Percentiles rank a stretch among this genome's conserved stretches.
These are phyloP conservation scores for Hydrozoanthus tunicans DNA, from an alignment of 64 coral and sea anemone species.

Conservation along the genomic window DNA sequence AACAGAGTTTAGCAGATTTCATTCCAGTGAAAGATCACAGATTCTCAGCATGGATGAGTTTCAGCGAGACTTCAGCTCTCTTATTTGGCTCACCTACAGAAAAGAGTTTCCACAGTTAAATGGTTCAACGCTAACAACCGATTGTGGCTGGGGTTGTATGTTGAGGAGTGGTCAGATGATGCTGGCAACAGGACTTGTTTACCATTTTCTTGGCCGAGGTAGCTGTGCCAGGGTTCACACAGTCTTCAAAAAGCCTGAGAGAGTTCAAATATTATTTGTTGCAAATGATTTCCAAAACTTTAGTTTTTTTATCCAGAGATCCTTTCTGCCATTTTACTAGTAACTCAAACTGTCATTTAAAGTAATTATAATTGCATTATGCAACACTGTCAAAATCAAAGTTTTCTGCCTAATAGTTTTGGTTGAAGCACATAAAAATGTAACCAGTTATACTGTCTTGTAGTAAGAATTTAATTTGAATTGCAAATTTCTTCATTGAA, in stretches of 20 bases:
- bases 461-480: too few relatives aligned
- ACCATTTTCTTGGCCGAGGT: slow-evolving; percentile 94
- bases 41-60: slow-evolving; percentile 94
- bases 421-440: too few relatives aligned
- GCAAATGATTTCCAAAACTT: too few relatives aligned
- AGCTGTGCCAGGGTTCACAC: background rate
- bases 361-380: background rate
- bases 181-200: slow-evolving; percentile 91
- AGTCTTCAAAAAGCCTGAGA: too few relatives aligned
- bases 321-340: background rate
- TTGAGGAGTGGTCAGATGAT: slow-evolving; percentile 97
- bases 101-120: slow-evolving; percentile 87
- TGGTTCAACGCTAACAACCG: slow-evolving; percentile 84
- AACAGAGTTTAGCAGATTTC: slow-evolving; percentile 62
- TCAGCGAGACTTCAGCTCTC: slow-evolving; percentile 79
- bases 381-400: too few relatives aligned
- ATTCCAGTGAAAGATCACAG: slow-evolving; percentile 70
- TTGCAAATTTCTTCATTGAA: too few relatives aligned
- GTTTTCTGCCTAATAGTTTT: too few relatives aligned
- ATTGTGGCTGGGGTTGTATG: slow-evolving; percentile 99
- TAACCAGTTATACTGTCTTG: background rate
- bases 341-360: background rate
- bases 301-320: too few relatives aligned
- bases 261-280: too few relatives aligned
- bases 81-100: slow-evolving; percentile 97